A percentile compares a stretch with the other conserved stretches of the same genome.
These are phyloP conservation scores for Ochropleura plecta DNA, from an alignment of 2,888 invertebrate species.

Conservation along the genomic window DNA sequence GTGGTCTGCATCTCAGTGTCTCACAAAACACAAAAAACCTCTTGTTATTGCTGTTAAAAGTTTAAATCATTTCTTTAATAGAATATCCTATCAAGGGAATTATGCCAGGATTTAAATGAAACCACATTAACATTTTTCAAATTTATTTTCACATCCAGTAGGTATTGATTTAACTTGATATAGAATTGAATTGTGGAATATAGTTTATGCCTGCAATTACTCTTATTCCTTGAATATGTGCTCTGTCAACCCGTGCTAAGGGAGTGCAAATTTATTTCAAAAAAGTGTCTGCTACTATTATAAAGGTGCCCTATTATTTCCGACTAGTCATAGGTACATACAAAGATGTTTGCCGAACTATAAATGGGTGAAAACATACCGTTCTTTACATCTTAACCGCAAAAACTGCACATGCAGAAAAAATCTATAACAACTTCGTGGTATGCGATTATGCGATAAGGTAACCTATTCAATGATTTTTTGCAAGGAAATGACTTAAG, in stretches of 20 bases:
- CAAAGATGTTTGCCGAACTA: neutral
- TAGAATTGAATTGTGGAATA: slow-evolving; percentile 33
- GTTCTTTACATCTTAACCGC: neutral
- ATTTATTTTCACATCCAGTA: slow-evolving; percentile 49
- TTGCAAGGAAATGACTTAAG: neutral
- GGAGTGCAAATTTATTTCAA: neutral
- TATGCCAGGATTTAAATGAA: slow-evolving; percentile 38
- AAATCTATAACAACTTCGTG: neutral
- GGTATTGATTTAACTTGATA: neutral
- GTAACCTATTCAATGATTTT: no score
- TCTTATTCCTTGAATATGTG: slow-evolving; percentile 1
- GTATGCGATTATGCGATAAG: neutral
- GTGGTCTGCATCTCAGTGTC: neutral
- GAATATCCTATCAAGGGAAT: no score
- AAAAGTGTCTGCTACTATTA: neutral
- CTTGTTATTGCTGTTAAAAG: neutral
- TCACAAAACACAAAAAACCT: neutral
- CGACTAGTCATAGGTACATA: slow-evolving; percentile 10
- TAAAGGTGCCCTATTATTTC: slow-evolving; percentile 37
- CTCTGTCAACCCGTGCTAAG: slow-evolving; percentile 2
- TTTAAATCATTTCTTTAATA: neutral
- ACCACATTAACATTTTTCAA: slow-evolving; percentile 38
- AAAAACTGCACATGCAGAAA: neutral
- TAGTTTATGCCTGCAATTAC: slow-evolving; percentile 23
- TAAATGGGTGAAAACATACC: neutral